Evolutionary conservation across 2,888 invertebrate species (phyloP).

Genomic region (Onchidella celtica): DNA sequence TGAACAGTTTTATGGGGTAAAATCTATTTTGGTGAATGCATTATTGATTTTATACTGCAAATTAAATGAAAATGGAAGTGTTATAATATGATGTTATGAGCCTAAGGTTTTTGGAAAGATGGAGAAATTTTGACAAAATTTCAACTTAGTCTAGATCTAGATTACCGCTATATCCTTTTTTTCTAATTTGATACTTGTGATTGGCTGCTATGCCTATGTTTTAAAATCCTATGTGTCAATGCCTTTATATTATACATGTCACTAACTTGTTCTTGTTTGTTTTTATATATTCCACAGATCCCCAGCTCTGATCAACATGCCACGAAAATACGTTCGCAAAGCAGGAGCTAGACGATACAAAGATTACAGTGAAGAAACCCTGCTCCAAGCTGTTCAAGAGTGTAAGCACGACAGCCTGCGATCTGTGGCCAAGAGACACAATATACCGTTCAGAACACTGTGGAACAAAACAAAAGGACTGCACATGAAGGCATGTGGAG

Average conservation of each 20-base stretch:
- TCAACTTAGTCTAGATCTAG: neutral
- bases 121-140: neutral
- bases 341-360: slow-evolving; percentile 3
- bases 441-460: slow-evolving; percentile 25
- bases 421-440: neutral
- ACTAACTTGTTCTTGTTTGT: neutral
- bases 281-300: neutral
- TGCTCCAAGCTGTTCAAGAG: slow-evolving; percentile 12
- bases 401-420: neutral
- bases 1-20: neutral
- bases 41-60: neutral
- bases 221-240: neutral
- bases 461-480: slow-evolving; percentile 21
- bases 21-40: neutral
- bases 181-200: too few relatives aligned
- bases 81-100: too few relatives aligned
- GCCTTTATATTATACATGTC: neutral
- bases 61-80: neutral
- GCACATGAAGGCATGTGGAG: slow-evolving; percentile 13
- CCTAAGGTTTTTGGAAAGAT: too few relatives aligned
- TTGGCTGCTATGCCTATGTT: too few relatives aligned
- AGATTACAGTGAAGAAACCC: neutral
- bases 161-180: neutral
- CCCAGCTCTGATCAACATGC: neutral
- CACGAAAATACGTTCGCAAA: slow-evolving; percentile 16